These are phyloP conservation scores for Strix uralensis DNA, from an alignment of 2,113 vertebrate species.

Conservation along the genomic window DNA sequence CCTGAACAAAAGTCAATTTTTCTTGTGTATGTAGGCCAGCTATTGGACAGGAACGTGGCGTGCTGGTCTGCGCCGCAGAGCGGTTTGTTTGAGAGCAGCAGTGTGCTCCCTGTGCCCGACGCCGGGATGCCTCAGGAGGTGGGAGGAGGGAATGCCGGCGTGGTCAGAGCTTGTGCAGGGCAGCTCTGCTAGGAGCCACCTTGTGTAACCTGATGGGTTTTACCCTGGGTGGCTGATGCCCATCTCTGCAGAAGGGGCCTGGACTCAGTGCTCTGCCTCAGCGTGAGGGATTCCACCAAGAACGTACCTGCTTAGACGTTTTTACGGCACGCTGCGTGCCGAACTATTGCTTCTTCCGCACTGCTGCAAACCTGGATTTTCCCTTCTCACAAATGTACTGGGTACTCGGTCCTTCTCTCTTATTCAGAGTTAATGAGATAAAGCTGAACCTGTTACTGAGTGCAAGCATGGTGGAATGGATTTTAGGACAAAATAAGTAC, in stretches of 20 bases:
- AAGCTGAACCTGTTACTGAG: neutral
- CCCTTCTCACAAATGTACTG: too few relatives aligned
- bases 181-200: neutral
- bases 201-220: neutral
- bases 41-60: neutral
- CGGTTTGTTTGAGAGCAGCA: neutral
- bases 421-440: neutral
- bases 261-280: neutral
- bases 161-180: neutral
- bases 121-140: too few relatives aligned
- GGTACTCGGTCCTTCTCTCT: neutral
- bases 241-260: neutral
- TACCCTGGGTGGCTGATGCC: neutral
- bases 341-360: neutral
- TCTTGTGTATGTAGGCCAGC: too few relatives aligned
- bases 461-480: neutral
- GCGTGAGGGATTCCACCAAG: neutral
- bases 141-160: neutral
- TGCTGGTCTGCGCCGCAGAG: neutral
- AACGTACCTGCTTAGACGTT: neutral
- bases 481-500: neutral
- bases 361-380: neutral
- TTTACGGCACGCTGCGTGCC: rapidly evolving
- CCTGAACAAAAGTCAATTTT: neutral
- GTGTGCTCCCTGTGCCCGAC: neutral